Evolutionary conservation across 2,888 invertebrate species (phyloP).

Genomic region (Sphaeridia pumilis): DNA sequence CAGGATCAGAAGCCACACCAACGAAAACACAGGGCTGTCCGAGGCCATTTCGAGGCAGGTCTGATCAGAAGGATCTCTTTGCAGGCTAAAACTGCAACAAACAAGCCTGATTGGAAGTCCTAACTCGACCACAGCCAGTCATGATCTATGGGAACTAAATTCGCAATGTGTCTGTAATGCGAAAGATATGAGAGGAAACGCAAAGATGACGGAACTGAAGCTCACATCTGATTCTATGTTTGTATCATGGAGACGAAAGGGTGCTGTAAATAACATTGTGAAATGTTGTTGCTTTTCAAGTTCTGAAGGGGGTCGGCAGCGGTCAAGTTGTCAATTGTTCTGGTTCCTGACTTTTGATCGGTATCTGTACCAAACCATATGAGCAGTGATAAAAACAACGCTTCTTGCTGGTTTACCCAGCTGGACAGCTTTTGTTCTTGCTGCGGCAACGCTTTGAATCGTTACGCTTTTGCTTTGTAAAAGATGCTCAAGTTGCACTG

Average conservation of each 20-base stretch:
- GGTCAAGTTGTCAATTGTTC: neutral
- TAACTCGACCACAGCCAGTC: no score
- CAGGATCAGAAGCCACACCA: constrained; percentile 59
- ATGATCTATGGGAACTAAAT: no score
- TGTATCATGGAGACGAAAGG: neutral
- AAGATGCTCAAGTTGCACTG: no score
- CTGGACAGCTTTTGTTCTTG: no score
- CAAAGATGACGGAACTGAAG: no score
- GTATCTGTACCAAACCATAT: neutral
- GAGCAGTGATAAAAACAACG: neutral
- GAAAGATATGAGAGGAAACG: no score
- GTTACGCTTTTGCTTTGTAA: no score
- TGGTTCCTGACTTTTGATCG: neutral
- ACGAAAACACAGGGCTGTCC: constrained; percentile 46
- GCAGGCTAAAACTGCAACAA: neutral
- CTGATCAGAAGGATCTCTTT: neutral
- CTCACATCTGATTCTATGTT: no score
- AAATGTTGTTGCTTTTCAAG: neutral
- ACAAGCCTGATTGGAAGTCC: no score
- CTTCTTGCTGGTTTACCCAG: neutral
- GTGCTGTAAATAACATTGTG: neutral
- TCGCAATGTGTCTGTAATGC: no score
- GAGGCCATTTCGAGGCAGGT: no score
- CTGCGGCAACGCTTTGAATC: no score
- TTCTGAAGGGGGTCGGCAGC: neutral